Percentiles rank a stretch among this genome's conserved stretches.
phyloP scores from a whole-genome alignment of 2,113 vertebrate species.

The Morone chrysops region DNA sequence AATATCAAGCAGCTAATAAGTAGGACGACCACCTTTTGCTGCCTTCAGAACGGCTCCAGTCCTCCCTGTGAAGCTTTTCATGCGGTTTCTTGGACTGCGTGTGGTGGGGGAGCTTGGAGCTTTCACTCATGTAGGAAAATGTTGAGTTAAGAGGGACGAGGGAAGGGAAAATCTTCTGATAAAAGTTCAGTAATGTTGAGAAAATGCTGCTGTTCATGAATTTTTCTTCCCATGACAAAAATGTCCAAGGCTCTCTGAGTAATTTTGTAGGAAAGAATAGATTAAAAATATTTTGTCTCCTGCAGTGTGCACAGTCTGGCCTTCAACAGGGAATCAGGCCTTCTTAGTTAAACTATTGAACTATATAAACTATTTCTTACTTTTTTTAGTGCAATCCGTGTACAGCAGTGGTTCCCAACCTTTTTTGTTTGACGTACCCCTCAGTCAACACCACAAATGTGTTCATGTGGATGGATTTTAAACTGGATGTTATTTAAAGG shows the following conservation, averaged over 20 bases:
- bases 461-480: neutral
- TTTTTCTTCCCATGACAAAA: neutral
- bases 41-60: conserved; percentile 5
- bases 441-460: neutral
- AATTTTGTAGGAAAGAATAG: neutral
- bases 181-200: conserved; percentile 5
- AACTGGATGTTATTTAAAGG: neutral
- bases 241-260: neutral
- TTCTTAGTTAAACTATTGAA: no score
- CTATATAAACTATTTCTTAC: no score
- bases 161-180: neutral
- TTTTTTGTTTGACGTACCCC: neutral
- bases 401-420: neutral
- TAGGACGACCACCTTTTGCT: conserved; percentile 7
- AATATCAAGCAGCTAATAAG: conserved; percentile 56
- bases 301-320: neutral
- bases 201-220: conserved; percentile 1
- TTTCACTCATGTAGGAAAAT: conserved; percentile 11
- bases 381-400: neutral
- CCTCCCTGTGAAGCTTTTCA: neutral
- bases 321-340: no score
- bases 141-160: neutral
- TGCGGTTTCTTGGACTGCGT: conserved; percentile 2
- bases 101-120: neutral
- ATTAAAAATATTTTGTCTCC: neutral